Evolutionary conservation across 2,113 vertebrate species (phyloP).

Genomic region (Hemichromis elongatus): DNA sequence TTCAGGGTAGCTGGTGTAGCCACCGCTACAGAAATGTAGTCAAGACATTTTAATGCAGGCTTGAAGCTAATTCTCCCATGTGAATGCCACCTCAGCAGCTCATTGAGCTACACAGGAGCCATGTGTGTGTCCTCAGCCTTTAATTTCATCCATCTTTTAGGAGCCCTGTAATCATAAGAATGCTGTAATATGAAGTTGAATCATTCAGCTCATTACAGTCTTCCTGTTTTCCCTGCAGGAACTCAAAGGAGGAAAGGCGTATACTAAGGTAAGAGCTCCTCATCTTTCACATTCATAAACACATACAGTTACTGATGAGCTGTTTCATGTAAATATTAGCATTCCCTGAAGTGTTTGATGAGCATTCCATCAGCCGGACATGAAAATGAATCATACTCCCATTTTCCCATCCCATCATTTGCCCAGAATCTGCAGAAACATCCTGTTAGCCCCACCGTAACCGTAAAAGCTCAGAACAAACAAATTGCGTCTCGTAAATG

Average conservation of each 20-base stretch:
- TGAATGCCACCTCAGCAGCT: neutral
- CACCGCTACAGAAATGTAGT: neutral
- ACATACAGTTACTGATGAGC: neutral
- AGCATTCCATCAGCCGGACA: neutral
- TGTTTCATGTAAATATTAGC: constrained; percentile 14
- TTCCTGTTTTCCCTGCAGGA: constrained; percentile 84
- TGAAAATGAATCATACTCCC: neutral
- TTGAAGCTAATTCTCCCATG: neutral
- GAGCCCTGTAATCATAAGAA: constrained; percentile 31
- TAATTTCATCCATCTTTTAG: constrained; percentile 8
- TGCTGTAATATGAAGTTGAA: constrained; percentile 13
- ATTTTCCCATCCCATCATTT: too few species aligned
- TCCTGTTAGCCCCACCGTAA: neutral
- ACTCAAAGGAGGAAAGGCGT: constrained; percentile 96
- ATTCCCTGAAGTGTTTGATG: neutral
- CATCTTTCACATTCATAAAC: neutral
- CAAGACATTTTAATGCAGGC: neutral
- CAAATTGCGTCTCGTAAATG: neutral
- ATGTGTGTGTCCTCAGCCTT: neutral
- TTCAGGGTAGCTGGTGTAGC: neutral
- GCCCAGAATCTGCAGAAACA: constrained; percentile 3
- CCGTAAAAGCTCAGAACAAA: neutral
- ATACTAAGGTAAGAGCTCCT: constrained; percentile 86
- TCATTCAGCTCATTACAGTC: constrained; percentile 16
- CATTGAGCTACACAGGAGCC: neutral